Evolutionary conservation across 2,888 invertebrate species (phyloP).

Genomic region (Ophion obscuratus): DNA sequence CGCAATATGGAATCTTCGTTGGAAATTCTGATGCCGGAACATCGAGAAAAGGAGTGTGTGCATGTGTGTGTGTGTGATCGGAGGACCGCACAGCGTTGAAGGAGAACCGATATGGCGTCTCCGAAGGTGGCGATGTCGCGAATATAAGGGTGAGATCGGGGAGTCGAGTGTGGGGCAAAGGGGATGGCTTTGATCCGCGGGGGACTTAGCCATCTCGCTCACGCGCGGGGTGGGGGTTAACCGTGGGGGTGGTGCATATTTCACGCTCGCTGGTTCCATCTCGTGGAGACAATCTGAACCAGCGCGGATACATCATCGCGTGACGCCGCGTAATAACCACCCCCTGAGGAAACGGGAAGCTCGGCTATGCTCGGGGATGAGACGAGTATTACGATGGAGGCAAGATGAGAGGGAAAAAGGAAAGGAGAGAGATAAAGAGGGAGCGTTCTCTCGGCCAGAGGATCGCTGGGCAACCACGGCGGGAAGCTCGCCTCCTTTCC

Average conservation of each 20-base stretch:
- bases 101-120: conserved; percentile 66
- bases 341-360: conserved; percentile 38
- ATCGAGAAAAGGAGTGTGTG: neutral
- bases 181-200: conserved; percentile 48
- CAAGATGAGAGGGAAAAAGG: conserved; percentile 7
- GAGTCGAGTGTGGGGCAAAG: conserved; percentile 36
- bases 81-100: conserved; percentile 15
- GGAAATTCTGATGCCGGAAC: conserved; percentile 13
- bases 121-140: conserved; percentile 79
- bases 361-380: neutral
- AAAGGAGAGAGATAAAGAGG: conserved; percentile 21
- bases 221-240: conserved; percentile 75
- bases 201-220: conserved; percentile 52
- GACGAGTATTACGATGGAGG: conserved; percentile 42
- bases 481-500: conserved; percentile 76
- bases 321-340: conserved; percentile 83
- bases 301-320: conserved; percentile 83
- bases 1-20: conserved; percentile 38
- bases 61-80: neutral
- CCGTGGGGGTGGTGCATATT: conserved; percentile 83
- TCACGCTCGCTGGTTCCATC: conserved; percentile 84
- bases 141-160: conserved; percentile 75
- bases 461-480: conserved; percentile 73
- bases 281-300: conserved; percentile 84
- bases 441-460: conserved; percentile 49